phyloP scores from a whole-genome alignment of 2,888 invertebrate species.

The Unio delphinus region DNA sequence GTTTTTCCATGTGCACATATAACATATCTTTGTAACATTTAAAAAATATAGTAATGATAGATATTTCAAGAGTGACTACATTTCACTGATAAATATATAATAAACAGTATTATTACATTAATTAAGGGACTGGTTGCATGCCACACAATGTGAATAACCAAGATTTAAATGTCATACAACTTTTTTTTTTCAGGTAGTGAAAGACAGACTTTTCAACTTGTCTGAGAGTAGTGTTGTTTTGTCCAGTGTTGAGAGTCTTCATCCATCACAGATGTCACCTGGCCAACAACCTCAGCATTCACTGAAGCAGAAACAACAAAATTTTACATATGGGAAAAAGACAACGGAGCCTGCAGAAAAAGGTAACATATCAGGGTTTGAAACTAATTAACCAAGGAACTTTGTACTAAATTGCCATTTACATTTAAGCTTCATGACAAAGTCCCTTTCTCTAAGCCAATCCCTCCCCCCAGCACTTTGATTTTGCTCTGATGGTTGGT shows the following conservation, averaged over 20 bases:
- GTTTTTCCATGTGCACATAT: too few relatives aligned
- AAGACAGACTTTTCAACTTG: constrained; percentile 51
- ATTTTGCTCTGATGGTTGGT: too few relatives aligned
- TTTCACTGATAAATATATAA: too few relatives aligned
- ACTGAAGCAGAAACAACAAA: not conserved
- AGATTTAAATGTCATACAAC: not conserved
- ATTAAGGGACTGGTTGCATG: not conserved
- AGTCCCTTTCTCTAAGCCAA: too few relatives aligned
- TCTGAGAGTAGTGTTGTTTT: constrained; percentile 42
- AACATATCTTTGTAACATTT: too few relatives aligned
- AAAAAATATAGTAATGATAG: too few relatives aligned
- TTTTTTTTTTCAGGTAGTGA: constrained; percentile 37
- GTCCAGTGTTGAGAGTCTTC: constrained; percentile 58
- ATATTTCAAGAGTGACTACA: too few relatives aligned
- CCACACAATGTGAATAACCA: not conserved
- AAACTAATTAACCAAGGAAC: not conserved
- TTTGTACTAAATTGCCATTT: not conserved
- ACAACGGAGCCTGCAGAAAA: constrained; percentile 1
- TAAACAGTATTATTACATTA: too few relatives aligned
- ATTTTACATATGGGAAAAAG: not conserved
- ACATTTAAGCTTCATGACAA: too few relatives aligned
- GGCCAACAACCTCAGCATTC: constrained; percentile 13
- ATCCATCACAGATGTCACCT: constrained; percentile 18
- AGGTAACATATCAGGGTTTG: not conserved
- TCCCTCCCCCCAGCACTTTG: too few relatives aligned